These are phyloP conservation scores for Dascyllus trimaculatus DNA, from an alignment of 2,113 vertebrate genomes.

Conservation along the genomic window DNA sequence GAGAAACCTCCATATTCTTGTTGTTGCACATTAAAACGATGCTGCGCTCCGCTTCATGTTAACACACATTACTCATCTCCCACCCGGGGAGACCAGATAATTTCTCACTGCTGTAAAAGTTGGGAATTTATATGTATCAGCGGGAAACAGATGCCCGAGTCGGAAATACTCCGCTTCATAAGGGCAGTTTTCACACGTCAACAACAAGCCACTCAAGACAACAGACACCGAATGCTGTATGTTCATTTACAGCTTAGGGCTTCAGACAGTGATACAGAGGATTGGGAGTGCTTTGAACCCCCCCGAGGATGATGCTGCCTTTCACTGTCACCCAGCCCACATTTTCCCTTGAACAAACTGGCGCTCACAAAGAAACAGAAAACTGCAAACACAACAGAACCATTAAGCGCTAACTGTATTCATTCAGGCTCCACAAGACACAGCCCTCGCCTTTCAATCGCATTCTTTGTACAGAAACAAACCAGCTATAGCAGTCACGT, in stretches of 20 bases:
- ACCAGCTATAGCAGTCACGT: conserved; percentile 53
- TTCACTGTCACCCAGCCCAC: conserved; percentile 46
- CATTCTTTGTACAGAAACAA: conserved; percentile 41
- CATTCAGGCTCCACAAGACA: conserved; percentile 40
- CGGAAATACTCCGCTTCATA: conserved; percentile 52
- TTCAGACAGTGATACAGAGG: conserved; percentile 59
- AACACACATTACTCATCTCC: conserved; percentile 70
- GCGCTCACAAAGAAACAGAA: conserved; percentile 45
- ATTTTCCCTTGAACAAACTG: conserved; percentile 47
- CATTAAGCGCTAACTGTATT: conserved; percentile 42
- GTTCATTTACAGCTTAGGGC: conserved; percentile 57
- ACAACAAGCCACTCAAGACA: conserved; percentile 59
- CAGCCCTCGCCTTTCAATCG: conserved; percentile 5
- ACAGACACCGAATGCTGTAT: conserved; percentile 49
- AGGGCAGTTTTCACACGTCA: conserved; percentile 55
- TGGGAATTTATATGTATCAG: conserved; percentile 70
- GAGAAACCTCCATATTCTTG: conserved; percentile 67
- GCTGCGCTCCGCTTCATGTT: conserved; percentile 55
- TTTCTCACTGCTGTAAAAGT: conserved; percentile 51
- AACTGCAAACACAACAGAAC: conserved; percentile 62
- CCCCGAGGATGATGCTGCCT: conserved; percentile 52
- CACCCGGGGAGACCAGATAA: conserved; percentile 65
- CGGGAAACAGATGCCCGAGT: conserved; percentile 72
- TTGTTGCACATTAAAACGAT: conserved; percentile 70
- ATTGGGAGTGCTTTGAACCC: conserved; percentile 59